Conservation (phyloP, 2,113 vertebrate genomes). For the Malurus melanocephalus region DNA sequence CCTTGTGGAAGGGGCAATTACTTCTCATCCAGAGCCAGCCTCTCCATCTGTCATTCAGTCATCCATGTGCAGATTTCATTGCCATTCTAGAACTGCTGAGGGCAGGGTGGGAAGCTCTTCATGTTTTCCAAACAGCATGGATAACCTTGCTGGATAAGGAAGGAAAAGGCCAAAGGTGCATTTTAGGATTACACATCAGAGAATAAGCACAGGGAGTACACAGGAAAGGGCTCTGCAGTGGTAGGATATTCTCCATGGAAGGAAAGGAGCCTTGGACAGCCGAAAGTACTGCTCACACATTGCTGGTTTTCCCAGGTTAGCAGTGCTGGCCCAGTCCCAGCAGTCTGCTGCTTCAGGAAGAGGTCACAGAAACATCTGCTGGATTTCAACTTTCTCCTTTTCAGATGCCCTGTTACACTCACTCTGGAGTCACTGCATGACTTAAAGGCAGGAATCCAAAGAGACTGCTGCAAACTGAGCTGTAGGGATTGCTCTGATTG, state of each 20-base stretch:
- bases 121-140: background rate
- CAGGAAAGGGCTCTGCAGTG: slow-evolving; percentile 6
- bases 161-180: background rate
- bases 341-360: background rate
- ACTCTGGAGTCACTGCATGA: background rate
- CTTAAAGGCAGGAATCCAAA: slow-evolving; percentile 26
- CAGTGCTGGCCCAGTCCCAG: slow-evolving; percentile 9
- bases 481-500: background rate
- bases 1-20: background rate
- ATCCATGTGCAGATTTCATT: background rate
- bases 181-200: background rate
- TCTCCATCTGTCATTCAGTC: background rate
- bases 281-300: rapidly evolving
- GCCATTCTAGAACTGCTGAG: background rate
- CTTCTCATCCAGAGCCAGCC: background rate
- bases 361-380: slow-evolving; percentile 4
- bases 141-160: background rate
- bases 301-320: background rate
- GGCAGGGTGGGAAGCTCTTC: background rate
- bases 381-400: background rate
- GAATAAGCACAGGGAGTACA: background rate
- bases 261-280: background rate
- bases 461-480: background rate
- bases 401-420: background rate
- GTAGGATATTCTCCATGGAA: background rate